Evolutionary conservation across 2,797 vertebrate species (phyloP).

Genomic region (Salarias fasciatus): DNA sequence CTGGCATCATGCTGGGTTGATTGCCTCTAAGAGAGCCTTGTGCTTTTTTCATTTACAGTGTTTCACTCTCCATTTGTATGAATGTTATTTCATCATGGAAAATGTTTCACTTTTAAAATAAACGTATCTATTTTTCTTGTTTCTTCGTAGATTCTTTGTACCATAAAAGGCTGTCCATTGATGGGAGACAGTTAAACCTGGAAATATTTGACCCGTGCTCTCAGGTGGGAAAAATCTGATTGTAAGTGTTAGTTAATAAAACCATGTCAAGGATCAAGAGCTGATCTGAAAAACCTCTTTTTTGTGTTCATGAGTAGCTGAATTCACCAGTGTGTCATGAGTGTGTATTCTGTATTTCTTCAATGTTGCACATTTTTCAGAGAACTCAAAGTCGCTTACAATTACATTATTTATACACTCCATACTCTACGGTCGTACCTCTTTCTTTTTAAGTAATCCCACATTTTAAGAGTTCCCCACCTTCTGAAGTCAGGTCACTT

Average conservation of each 20-base stretch:
- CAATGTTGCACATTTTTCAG: no score
- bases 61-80: constrained; percentile 28
- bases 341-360: no score
- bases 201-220: constrained; percentile 73
- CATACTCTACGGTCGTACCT: no score
- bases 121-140: constrained; percentile 10
- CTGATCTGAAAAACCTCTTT: background rate
- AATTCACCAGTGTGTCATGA: no score
- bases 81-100: constrained; percentile 1
- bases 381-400: no score
- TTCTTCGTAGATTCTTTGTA: constrained; percentile 68
- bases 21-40: constrained; percentile 23
- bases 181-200: constrained; percentile 70
- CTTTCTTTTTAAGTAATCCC: no score
- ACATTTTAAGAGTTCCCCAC: background rate
- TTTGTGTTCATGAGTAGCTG: no score
- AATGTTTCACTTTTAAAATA: constrained; percentile 35
- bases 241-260: no score
- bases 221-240: constrained; percentile 34
- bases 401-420: no score
- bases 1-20: constrained; percentile 40
- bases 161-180: constrained; percentile 67
- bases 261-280: background rate
- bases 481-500: constrained; percentile 19
- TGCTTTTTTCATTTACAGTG: constrained; percentile 30